Conservation (phyloP, 2,797 vertebrate genomes). For the Rhinichthys osculus region DNA sequence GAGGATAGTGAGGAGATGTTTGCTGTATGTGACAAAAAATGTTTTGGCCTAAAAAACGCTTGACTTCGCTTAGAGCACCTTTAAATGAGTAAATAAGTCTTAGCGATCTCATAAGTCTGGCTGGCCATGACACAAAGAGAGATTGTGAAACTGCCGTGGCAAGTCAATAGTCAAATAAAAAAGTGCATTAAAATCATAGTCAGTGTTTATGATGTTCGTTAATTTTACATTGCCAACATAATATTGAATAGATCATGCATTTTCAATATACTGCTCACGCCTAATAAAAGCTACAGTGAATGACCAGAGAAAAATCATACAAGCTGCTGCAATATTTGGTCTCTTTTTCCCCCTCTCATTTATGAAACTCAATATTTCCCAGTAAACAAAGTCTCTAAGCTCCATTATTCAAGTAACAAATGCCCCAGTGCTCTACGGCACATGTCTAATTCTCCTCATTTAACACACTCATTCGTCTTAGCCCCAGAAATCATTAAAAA, state of each 20-base stretch:
- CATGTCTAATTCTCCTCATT: slow-evolving; percentile 83
- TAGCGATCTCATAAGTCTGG: background rate
- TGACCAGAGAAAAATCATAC: slow-evolving; percentile 12
- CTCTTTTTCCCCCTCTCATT: slow-evolving; percentile 7
- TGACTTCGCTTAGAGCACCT: background rate
- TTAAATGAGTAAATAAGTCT: slow-evolving; percentile 23
- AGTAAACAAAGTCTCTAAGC: slow-evolving; percentile 68
- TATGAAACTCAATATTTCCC: slow-evolving; percentile 53
- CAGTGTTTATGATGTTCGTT: background rate
- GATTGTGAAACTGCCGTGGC: background rate
- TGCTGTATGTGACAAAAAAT: too few relatives aligned
- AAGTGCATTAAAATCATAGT: background rate
- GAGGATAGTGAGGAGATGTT: too few relatives aligned
- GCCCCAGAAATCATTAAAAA: slow-evolving; percentile 86
- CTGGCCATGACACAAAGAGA: background rate
- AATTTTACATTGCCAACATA: background rate
- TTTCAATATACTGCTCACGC: background rate
- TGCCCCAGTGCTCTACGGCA: slow-evolving; percentile 72
- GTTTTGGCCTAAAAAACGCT: too few relatives aligned
- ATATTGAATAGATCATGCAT: slow-evolving; percentile 9
- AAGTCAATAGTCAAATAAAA: slow-evolving; percentile 21
- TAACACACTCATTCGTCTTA: slow-evolving; percentile 83
- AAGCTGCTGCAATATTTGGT: background rate
- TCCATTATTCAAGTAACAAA: slow-evolving; percentile 82
- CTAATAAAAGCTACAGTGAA: slow-evolving; percentile 5